phyloP scores from a whole-genome alignment of 2,797 vertebrate genomes.

The Acipenser oxyrinchus region DNA sequence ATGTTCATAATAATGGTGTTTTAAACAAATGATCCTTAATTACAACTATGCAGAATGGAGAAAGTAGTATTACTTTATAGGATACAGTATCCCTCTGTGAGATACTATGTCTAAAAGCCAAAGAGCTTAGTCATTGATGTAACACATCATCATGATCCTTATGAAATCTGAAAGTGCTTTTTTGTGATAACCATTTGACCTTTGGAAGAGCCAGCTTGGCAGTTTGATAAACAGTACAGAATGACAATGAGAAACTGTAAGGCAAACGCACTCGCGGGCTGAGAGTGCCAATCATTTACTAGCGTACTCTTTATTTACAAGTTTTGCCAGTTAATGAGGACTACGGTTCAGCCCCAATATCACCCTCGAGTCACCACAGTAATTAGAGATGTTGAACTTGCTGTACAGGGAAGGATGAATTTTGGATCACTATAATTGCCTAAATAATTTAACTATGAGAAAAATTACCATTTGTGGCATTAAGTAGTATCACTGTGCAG shows the following conservation, averaged over 20 bases:
- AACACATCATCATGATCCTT: neutral
- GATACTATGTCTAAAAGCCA: neutral
- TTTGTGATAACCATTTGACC: neutral
- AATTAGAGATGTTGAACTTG: neutral
- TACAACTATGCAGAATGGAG: no score
- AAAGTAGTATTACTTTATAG: no score
- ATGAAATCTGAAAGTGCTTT: neutral
- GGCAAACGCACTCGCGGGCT: neutral
- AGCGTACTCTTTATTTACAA: neutral
- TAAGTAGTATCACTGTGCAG: neutral
- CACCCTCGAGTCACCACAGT: neutral
- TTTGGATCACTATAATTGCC: neutral
- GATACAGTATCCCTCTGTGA: no score
- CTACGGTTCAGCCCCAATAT: neutral
- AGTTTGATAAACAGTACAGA: neutral
- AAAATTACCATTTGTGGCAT: neutral
- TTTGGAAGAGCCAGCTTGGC: neutral
- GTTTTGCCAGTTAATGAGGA: neutral
- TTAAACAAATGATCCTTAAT: no score
- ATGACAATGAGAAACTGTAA: neutral
- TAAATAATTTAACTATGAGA: constrained; percentile 3
- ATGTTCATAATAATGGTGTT: no score
- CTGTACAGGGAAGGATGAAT: neutral
- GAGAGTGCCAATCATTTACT: neutral
- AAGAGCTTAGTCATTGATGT: neutral